phyloP scores from a whole-genome alignment of 2,797 vertebrate genomes.

The Schizopygopsis pylzovi region DNA sequence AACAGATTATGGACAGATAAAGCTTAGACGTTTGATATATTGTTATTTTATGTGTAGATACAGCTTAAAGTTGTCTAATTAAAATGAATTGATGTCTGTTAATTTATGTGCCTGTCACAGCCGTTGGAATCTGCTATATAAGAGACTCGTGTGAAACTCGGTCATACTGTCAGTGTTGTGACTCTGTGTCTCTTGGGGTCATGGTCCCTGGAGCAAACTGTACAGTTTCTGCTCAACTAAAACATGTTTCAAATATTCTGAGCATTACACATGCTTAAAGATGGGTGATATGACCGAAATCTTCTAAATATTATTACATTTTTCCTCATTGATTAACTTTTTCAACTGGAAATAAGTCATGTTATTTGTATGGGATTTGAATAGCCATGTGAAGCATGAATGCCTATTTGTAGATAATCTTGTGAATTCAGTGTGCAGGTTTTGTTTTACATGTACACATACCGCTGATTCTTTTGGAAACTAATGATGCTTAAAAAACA shows the following conservation, averaged over 20 bases:
- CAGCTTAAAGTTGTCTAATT: background rate
- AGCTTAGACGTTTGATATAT: background rate
- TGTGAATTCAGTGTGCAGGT: background rate
- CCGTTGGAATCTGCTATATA: constrained; percentile 5
- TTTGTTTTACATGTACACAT: background rate
- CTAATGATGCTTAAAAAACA: background rate
- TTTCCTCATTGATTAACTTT: background rate
- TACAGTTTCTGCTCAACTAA: background rate
- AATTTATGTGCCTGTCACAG: constrained; percentile 5
- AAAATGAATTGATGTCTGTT: constrained; percentile 3
- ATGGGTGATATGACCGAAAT: background rate
- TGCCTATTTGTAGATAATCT: background rate
- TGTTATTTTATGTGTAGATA: background rate
- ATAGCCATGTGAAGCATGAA: background rate
- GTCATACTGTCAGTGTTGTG: constrained; percentile 8
- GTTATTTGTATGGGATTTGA: background rate
- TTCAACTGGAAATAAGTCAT: background rate
- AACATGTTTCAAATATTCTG: background rate
- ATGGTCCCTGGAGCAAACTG: background rate
- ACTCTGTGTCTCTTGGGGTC: constrained; percentile 19
- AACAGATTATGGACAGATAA: background rate
- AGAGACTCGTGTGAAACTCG: constrained; percentile 4
- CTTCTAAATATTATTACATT: background rate
- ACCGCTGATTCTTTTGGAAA: background rate
- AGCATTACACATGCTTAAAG: background rate